Evolutionary conservation across 1,140 invertebrate species (phyloP).

Genomic region (Homalodisca vitripennis): DNA sequence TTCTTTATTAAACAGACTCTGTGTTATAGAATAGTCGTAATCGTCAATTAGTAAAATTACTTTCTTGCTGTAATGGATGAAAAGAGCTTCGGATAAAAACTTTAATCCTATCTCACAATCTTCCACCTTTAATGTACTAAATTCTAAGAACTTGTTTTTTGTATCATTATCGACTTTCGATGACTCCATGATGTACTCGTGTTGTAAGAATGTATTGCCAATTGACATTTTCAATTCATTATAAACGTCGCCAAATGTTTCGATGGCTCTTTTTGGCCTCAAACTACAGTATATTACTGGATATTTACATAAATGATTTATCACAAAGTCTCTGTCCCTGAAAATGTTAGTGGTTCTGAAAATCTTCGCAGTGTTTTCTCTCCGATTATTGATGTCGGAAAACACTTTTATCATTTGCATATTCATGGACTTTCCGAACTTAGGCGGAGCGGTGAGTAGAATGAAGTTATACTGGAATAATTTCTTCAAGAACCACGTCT

Average conservation of each 20-base stretch:
- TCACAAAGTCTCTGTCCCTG: not conserved
- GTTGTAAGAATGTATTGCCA: not conserved
- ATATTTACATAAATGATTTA: not conserved
- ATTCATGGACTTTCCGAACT: slow-evolving; percentile 1
- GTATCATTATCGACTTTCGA: not conserved
- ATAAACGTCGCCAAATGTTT: not conserved
- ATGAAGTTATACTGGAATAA: not conserved
- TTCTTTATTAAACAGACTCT: not conserved
- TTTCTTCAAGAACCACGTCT: not conserved
- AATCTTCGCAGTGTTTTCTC: not conserved
- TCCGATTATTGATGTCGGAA: not conserved
- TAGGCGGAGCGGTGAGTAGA: not conserved
- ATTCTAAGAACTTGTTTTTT: not conserved
- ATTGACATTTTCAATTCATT: not conserved
- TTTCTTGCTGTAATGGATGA: not conserved
- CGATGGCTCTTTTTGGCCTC: not conserved
- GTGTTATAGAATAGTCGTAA: not conserved
- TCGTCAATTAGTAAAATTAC: not conserved
- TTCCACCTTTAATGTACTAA: not conserved
- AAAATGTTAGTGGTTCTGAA: not conserved
- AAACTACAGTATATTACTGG: not conserved
- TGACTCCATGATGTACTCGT: not conserved
- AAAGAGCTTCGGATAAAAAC: slow-evolving; percentile 2
- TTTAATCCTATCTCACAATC: not conserved
- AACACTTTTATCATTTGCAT: slow-evolving; percentile 6